phyloP scores from a whole-genome alignment of 2,888 invertebrate genomes.

The Habroteleia sp. region DNA sequence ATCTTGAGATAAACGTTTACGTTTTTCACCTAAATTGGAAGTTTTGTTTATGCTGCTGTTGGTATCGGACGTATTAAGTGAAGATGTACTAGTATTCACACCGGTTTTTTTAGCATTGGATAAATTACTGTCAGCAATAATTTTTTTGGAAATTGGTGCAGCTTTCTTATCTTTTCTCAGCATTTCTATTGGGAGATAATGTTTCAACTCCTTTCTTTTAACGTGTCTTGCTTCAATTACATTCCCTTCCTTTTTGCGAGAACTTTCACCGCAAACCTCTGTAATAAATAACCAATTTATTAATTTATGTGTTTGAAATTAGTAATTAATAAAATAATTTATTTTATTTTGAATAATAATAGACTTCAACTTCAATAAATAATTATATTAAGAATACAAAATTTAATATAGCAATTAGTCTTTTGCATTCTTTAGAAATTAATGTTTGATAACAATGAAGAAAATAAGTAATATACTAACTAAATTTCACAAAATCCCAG shows the following conservation, averaged over 20 bases:
- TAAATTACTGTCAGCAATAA: conserved; percentile 31
- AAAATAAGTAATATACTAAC: conserved; percentile 81
- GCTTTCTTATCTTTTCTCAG: conserved; percentile 85
- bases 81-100: conserved; percentile 24
- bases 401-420: too few species aligned
- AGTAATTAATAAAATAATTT: too few species aligned
- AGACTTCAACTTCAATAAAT: too few species aligned
- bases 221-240: conserved; percentile 93
- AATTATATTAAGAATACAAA: too few species aligned
- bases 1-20: too few species aligned
- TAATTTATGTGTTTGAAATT: not conserved
- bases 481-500: conserved; percentile 94
- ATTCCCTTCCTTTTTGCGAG: conserved; percentile 88
- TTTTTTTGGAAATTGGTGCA: conserved; percentile 81
- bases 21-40: too few species aligned
- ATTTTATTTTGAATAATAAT: too few species aligned
- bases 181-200: conserved; percentile 87
- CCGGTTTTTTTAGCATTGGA: conserved; percentile 1
- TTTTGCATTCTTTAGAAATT: too few species aligned
- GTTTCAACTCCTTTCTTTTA: conserved; percentile 88
- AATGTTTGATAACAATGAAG: conserved; percentile 7
- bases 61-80: not conserved
- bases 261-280: conserved; percentile 78
- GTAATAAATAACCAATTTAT: not conserved
- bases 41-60: conserved; percentile 14